Evolutionary conservation across 2,888 invertebrate species (phyloP), one percentile per base, ranked within the genome.

Genomic region (Cabera pusaria): DNA sequence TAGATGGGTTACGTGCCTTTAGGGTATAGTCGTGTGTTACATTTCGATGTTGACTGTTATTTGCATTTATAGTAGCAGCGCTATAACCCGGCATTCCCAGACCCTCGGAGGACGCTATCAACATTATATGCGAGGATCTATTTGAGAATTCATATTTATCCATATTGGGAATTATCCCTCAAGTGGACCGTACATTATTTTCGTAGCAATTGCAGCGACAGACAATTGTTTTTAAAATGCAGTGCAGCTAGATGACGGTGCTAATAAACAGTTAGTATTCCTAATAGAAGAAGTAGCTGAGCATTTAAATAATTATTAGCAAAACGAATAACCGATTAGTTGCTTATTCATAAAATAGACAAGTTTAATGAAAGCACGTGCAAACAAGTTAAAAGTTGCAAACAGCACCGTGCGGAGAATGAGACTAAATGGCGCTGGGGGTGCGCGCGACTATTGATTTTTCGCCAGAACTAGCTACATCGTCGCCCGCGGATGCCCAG

Each of bases 381-480:
- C 67, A 58, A 68, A 69, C 64, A 72, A 67, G 68, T 72, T 64
- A 56, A 56, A 68, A 73, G 64, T 76, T 71, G 62, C 56, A 64
- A 56, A 53, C 40, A 47, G 39, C 23, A 33, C 35, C 20, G 29
- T 17, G 48, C 49, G 52, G 48, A 52, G 46, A 44, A 47, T 47
- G 55, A 44, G 44, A 43, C 44, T 50, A 20, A 10, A 17, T 52
- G 49, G 35, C 50, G 44, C 37, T 41, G 33, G 43, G 56, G 46
- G 52, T 84, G 86, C 86, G 86, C 86, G 86, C 83, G 84, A 64
- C 83, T 86, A 87, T 87, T 72, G 86, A 87, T 87, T 86, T 82
- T 73, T 59, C 51, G 25, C 58, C 48, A 56, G 59, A 52, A 65
- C 68, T 47, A 56, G 61, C 60, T 55, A 56, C 59, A 56, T 56